Percentiles rank a stretch among this genome's conserved stretches.
These are phyloP conservation scores for Lemur catta DNA, from an alignment of 2,797 vertebrate species.

Conservation along the genomic window DNA sequence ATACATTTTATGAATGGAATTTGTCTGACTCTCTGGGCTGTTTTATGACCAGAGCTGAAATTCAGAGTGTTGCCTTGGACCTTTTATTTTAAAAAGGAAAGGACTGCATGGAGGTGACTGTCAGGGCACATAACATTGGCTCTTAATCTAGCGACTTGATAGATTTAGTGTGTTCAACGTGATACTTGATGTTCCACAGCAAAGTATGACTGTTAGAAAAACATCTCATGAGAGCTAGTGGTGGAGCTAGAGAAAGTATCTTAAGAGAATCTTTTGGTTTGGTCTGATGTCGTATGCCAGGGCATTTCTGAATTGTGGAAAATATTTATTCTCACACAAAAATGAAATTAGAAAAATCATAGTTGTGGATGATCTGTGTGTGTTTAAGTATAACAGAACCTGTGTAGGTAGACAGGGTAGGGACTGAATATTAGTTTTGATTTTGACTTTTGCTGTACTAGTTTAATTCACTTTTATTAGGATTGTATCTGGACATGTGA, in stretches of 20 bases:
- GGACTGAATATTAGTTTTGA: neutral
- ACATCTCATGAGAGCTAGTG: neutral
- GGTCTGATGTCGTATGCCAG: neutral
- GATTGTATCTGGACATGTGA: neutral
- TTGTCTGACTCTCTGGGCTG: neutral
- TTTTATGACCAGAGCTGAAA: conserved; percentile 6
- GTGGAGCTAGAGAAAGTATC: neutral
- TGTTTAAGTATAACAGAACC: neutral
- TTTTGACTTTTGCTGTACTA: neutral
- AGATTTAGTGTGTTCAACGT: neutral
- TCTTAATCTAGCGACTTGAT: neutral
- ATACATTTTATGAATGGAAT: conserved; percentile 26
- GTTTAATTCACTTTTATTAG: neutral
- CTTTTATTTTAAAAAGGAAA: conserved; percentile 26
- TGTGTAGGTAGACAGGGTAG: neutral
- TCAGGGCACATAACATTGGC: neutral
- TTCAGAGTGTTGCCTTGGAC: neutral
- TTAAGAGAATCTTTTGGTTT: neutral
- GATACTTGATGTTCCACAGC: neutral
- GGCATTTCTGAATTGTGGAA: neutral
- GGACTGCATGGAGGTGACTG: neutral
- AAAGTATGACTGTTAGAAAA: neutral
- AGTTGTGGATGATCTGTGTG: neutral
- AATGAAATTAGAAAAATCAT: conserved; percentile 2
- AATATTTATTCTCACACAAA: conserved; percentile 3